These are phyloP conservation scores for Mystacornis crossleyi DNA, from an alignment of 2,113 vertebrate species.

Conservation along the genomic window DNA sequence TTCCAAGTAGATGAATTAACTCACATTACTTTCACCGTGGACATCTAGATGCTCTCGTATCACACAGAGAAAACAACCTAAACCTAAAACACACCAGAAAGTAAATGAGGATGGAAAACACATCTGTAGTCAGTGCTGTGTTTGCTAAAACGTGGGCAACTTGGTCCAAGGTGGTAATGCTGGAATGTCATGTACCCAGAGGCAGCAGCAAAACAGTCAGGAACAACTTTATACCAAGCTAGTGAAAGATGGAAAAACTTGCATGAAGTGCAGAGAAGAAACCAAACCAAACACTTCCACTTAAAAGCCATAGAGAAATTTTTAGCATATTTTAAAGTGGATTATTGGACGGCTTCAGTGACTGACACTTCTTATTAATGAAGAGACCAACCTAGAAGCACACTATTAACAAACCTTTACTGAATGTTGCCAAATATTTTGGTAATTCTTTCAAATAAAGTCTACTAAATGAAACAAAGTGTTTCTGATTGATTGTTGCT, in stretches of 20 bases:
- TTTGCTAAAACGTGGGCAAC: neutral
- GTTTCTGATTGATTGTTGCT: neutral
- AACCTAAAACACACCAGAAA: neutral
- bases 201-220: neutral
- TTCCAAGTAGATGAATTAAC: neutral
- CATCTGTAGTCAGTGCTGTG: neutral
- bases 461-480: neutral
- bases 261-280: slow-evolving; percentile 9
- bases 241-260: slow-evolving; percentile 14
- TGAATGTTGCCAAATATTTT: neutral
- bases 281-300: neutral
- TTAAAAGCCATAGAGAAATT: neutral
- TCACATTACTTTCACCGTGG: neutral
- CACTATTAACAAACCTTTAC: neutral
- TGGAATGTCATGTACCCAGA: neutral
- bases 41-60: neutral
- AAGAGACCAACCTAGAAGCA: neutral
- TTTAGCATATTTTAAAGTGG: neutral
- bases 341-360: neutral
- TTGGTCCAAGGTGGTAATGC: neutral
- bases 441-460: slow-evolving; percentile 35
- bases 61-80: neutral
- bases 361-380: neutral
- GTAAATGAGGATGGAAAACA: neutral
- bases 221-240: neutral